These are phyloP conservation scores for Chelonus insularis DNA, from an alignment of 1,140 invertebrate species.

Conservation along the genomic window DNA sequence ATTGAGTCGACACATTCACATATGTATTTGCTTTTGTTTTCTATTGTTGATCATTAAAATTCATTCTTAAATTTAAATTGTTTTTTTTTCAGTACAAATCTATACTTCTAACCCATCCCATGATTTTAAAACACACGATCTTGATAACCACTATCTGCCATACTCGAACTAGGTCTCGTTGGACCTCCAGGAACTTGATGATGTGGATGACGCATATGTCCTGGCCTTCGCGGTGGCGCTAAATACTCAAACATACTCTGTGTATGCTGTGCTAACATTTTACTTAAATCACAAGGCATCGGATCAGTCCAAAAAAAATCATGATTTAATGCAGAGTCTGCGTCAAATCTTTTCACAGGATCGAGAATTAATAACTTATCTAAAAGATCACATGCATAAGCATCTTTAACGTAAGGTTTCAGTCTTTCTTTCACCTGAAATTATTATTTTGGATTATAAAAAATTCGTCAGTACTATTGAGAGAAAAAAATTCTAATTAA, in stretches of 20 bases:
- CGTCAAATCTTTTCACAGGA: constrained; percentile 87
- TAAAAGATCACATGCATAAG: constrained; percentile 88
- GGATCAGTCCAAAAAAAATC: constrained; percentile 99
- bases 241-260: constrained; percentile 97
- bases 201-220: constrained; percentile 73
- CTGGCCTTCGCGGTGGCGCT: constrained; percentile 77
- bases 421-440: constrained; percentile 80
- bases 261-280: constrained; percentile 91
- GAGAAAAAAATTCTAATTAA: constrained; percentile 15
- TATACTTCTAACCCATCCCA: too few species aligned
- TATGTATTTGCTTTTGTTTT: too few species aligned
- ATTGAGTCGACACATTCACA: too few species aligned
- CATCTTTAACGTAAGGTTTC: constrained; percentile 90
- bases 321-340: constrained; percentile 93
- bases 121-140: constrained; percentile 75
- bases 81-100: too few species aligned
- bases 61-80: too few species aligned
- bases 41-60: too few species aligned
- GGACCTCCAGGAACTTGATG: constrained; percentile 61
- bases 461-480: too few species aligned
- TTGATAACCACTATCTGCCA: constrained; percentile 73
- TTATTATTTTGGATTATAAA: too few species aligned
- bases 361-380: constrained; percentile 92
- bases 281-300: constrained; percentile 87
- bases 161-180: constrained; percentile 59